phyloP scores from a whole-genome alignment of 2,797 vertebrate species.

The Otolemur crassicaudatus region DNA sequence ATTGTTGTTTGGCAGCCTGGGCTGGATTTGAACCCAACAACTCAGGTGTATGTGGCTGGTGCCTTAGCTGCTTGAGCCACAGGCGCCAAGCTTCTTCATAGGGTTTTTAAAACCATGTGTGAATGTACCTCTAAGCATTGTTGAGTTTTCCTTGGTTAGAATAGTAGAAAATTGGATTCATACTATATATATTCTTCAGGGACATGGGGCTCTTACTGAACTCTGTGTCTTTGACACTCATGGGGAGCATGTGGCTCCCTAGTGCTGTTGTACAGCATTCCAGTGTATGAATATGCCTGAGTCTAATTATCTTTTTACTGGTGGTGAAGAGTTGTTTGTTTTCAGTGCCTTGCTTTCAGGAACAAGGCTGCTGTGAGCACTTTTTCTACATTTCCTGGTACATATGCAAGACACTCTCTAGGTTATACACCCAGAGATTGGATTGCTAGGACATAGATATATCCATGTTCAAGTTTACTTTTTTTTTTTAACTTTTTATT shows the following conservation, averaged over 20 bases:
- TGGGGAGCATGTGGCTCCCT: not conserved
- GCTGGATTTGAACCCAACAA: no score
- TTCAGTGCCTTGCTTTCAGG: constrained; percentile 15
- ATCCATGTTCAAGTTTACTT: not conserved
- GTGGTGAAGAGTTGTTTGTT: not conserved
- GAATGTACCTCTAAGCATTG: not conserved
- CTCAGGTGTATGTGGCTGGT: no score
- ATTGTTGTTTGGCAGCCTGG: no score
- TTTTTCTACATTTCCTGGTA: not conserved
- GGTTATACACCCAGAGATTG: not conserved
- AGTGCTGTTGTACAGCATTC: not conserved
- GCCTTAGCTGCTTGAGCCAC: no score
- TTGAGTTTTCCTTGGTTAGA: constrained; percentile 50
- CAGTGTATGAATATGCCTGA: not conserved
- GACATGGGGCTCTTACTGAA: not conserved
- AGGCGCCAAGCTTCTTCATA: not conserved
- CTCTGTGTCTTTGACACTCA: not conserved
- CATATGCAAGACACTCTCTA: not conserved
- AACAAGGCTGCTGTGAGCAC: not conserved
- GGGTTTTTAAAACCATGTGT: not conserved
- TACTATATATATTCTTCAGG: not conserved
- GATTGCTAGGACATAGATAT: not conserved
- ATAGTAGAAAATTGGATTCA: not conserved
- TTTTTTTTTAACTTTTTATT: no score
- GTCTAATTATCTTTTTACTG: not conserved